phyloP scores from a whole-genome alignment of 2,113 vertebrate genomes.

The Eclectus roratus region DNA sequence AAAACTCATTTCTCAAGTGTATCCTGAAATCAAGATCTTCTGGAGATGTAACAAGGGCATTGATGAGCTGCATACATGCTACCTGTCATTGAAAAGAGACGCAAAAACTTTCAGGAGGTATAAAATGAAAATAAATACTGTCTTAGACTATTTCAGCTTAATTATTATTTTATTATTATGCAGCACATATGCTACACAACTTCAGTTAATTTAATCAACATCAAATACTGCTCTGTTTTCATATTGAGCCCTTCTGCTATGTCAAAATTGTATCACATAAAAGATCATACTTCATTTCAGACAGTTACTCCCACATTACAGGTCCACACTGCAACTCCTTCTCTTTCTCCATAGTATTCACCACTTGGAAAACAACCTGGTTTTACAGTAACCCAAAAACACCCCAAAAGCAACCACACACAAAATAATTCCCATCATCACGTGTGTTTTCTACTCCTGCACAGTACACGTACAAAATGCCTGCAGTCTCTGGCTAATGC shows the following conservation, averaged over 20 bases:
- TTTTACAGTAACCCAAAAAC: not conserved
- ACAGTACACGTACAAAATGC: not conserved
- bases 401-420: not conserved
- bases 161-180: not conserved
- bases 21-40: conserved; percentile 98
- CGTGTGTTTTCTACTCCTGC: not conserved
- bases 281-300: not conserved
- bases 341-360: not conserved
- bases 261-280: not conserved
- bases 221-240: not conserved
- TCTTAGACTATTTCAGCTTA: not conserved
- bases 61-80: conserved; percentile 98
- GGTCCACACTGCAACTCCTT: not conserved
- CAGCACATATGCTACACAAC: not conserved
- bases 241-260: not conserved
- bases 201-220: not conserved
- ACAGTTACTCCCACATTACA: not conserved
- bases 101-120: not conserved
- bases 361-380: not conserved
- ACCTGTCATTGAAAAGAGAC: conserved; percentile 73
- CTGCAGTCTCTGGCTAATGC: conserved; percentile 8
- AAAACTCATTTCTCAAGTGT: conserved; percentile 96
- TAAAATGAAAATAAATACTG: not conserved
- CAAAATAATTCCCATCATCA: not conserved
- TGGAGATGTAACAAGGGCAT: conserved; percentile 93